A percentile compares a stretch with the other conserved stretches of the same genome.
Evolutionary conservation across 2,113 vertebrate species (phyloP).

Genomic region (Hemichromis elongatus): DNA sequence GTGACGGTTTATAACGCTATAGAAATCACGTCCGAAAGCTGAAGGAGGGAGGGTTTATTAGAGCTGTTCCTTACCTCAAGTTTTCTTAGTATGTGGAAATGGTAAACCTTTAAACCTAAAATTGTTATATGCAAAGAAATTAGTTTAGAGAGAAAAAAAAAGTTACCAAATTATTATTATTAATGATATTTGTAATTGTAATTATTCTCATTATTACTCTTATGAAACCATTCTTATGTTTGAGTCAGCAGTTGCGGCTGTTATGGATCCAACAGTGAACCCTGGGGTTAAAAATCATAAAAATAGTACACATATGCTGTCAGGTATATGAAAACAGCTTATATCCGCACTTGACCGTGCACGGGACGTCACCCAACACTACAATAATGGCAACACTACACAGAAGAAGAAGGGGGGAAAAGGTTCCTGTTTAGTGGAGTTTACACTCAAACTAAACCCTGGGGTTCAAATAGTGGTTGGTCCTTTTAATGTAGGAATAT

Average conservation of each 20-base stretch:
- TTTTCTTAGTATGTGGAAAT: slow-evolving; percentile 70
- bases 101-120: slow-evolving; percentile 76
- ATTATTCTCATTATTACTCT: slow-evolving; percentile 50
- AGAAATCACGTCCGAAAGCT: slow-evolving; percentile 45
- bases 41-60: slow-evolving; percentile 47
- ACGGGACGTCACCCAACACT: slow-evolving; percentile 35
- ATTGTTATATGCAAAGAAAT: slow-evolving; percentile 78
- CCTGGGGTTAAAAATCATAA: slow-evolving; percentile 4
- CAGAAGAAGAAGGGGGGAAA: neutral
- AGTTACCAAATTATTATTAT: slow-evolving; percentile 74
- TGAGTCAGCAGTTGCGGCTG: slow-evolving; percentile 32
- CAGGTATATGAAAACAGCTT: neutral
- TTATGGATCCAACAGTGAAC: slow-evolving; percentile 15
- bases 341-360: neutral
- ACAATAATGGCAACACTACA: slow-evolving; percentile 42
- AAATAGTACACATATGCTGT: neutral
- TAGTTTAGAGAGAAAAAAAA: slow-evolving; percentile 73
- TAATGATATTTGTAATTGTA: slow-evolving; percentile 53
- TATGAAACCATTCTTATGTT: slow-evolving; percentile 43
- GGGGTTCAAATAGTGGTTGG: slow-evolving; percentile 20
- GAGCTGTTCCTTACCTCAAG: slow-evolving; percentile 72
- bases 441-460: neutral
- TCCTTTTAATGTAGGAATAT: slow-evolving; percentile 28
- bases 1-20: slow-evolving; percentile 30
- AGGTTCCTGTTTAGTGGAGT: neutral